Base-by-base conservation (phyloP, 1,140 invertebrate species). In the Aleiodes sp. region DNA sequence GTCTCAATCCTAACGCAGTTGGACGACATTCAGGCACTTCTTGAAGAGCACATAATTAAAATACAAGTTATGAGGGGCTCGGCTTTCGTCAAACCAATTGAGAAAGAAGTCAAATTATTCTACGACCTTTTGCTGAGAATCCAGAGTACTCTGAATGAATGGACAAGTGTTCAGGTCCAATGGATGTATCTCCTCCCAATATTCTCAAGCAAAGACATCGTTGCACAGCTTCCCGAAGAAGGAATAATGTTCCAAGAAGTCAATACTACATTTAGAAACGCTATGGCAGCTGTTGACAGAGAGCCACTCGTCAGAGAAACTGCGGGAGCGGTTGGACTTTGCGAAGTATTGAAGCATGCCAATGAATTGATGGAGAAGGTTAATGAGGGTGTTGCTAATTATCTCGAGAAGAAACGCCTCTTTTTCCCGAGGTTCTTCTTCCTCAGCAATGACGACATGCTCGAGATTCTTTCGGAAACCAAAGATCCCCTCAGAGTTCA, bases 371-470 rank as follows among this genome's bases (percentile, higher is more conserved):
- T 98, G 52, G 96, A 95, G 70, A 90, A 89, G 82, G 92, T 96
- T 21, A 93, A 96, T 70, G 93, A 93, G 65, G 96, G 96, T 14
- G 92, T 98, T 10, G 92, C 94, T 77, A 91, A 92, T 73, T 98
- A 98, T 84, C 87, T 98, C 52, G 96, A 98, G 83, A 95, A 94
- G 80, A 98, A 98, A 83, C 88, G 96, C 65, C 84, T 97, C 1
- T 96, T 90, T 80, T 98, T 98, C 81, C 93, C 96, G 1, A 88
- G 96, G 79, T 97, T 98, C 80, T 98, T 97, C 86, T 98, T 98
- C 78, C 86, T 98, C 35, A 98, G 96, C 6, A 98, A 98, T 79
- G 95, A 98, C 77, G 96, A 98, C 87, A 94, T 98, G 90, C 87
- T 98, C 21, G 95, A 98, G 84, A 98, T 98, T 77, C 85, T 98